Evolutionary conservation across 2,888 invertebrate species (phyloP), one percentile per base, ranked within the genome.

Genomic region (Eustalomyia histrio): DNA sequence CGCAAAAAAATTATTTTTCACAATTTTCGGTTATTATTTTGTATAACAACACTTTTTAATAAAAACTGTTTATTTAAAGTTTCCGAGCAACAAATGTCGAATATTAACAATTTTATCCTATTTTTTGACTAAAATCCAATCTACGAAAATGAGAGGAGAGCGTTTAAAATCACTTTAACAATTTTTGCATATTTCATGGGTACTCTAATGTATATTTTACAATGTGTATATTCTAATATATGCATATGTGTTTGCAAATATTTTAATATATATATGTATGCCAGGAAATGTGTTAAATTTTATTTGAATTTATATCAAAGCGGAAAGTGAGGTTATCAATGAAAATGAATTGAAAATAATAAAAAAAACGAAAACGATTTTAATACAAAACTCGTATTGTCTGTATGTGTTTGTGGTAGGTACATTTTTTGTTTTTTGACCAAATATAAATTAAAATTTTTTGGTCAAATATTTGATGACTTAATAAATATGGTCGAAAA

Each of bases 241-340:
- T 21, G 21, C 29, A 29, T 29, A 6, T 47, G 12, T 55, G 29
- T 17, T 2, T 53, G 24, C 8, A 24, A 58, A 35, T 50, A 57
- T 74, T 58, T 74, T 39, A 21, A 39, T 33, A 52, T 9, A 52
- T 9, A 73, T 64, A 57, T 50, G 33, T 21, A 35, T 21, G 29
- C 64, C 16, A 24, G 35, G 17, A 58, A 73, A 64, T 73, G 64
- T 73, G 64, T 64, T 55, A 73, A 64, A 33, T 57, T 55, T 72
- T 64, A 63, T 73, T 57, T 73, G 57, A 57, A 57, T 57, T 64
- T 64, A 16, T 33, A 64, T 55, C 55, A 57, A 50, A 57, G 47
- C 57, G 64, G 55, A 16, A 64, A 64, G 43, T 57, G 63, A 47
- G 29, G 72, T 53, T 72, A 55, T 47, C 72, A 64, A 64, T 58